A percentile compares a stretch with the other conserved stretches of the same genome.
Conservation (phyloP, 2,113 vertebrate genomes). For the Eclectus roratus region DNA sequence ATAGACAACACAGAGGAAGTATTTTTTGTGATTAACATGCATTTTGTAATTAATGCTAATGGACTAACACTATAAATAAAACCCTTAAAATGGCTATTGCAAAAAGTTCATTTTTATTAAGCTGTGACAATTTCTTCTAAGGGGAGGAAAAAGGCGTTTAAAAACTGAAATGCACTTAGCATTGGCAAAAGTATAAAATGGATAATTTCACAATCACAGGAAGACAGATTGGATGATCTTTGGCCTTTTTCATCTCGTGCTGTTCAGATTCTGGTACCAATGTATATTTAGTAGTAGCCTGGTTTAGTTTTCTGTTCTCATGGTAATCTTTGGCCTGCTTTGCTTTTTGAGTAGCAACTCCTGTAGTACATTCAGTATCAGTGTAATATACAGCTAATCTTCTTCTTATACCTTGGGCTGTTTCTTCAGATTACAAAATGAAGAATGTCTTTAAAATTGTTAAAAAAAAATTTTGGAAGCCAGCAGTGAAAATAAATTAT, state of each 20-base stretch:
- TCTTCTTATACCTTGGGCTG: neutral
- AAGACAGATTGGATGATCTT: neutral
- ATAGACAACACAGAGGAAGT: neutral
- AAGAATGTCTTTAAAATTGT: neutral
- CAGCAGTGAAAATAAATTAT: neutral
- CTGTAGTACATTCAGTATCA: neutral
- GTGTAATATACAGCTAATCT: neutral
- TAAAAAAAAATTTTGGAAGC: neutral
- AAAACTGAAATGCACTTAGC: neutral
- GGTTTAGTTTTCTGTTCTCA: neutral
- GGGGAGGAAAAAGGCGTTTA: neutral
- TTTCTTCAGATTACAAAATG: neutral
- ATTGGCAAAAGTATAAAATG: neutral
- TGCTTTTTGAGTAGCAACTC: neutral
- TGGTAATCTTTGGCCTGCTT: neutral
- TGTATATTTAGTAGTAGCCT: neutral
- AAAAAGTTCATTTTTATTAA: neutral
- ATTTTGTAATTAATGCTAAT: neutral
- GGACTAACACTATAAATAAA: neutral
- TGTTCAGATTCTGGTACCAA: neutral
- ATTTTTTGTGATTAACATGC: neutral
- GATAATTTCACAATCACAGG: neutral
- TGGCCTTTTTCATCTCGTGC: neutral
- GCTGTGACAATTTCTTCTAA: neutral
- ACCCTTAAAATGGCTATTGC: neutral